Percentiles rank a stretch among this genome's conserved stretches.
phyloP scores from a whole-genome alignment of 2,797 vertebrate species.

The Apodemus agrarius region DNA sequence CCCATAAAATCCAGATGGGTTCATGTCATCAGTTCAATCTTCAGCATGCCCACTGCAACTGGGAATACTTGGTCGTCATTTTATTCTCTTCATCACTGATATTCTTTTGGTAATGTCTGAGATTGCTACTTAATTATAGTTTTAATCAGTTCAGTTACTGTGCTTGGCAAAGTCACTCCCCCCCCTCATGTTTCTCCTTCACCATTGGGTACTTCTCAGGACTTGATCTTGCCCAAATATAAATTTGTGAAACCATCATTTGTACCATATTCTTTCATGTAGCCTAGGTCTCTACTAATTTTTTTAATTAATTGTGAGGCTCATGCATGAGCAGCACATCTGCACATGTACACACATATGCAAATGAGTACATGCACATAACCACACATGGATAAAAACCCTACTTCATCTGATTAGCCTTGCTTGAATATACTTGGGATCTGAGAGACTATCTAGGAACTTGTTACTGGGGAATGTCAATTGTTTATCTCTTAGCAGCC shows the following conservation, averaged over 20 bases:
- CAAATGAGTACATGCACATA: too few relatives aligned
- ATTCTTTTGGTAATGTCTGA: neutral
- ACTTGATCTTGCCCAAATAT: neutral
- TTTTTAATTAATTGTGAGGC: neutral
- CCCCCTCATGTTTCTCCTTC: neutral
- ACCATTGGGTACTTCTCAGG: neutral
- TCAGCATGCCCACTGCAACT: neutral
- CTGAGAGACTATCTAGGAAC: neutral
- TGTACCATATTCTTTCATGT: neutral
- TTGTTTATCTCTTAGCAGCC: neutral
- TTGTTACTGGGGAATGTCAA: neutral
- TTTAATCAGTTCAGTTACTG: neutral
- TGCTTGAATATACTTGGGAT: neutral
- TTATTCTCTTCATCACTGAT: neutral
- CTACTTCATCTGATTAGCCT: neutral
- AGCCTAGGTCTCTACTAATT: neutral
- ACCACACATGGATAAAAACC: neutral
- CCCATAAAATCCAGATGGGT: neutral
- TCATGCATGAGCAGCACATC: neutral
- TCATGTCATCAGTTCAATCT: neutral
- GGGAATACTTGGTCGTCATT: neutral
- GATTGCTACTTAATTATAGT: neutral
- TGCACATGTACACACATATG: too few relatives aligned
- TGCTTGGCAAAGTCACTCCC: neutral
- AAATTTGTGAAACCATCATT: neutral